These are phyloP conservation scores for Threskiornis aethiopicus DNA, from an alignment of 2,797 vertebrate species.

Conservation along the genomic window DNA sequence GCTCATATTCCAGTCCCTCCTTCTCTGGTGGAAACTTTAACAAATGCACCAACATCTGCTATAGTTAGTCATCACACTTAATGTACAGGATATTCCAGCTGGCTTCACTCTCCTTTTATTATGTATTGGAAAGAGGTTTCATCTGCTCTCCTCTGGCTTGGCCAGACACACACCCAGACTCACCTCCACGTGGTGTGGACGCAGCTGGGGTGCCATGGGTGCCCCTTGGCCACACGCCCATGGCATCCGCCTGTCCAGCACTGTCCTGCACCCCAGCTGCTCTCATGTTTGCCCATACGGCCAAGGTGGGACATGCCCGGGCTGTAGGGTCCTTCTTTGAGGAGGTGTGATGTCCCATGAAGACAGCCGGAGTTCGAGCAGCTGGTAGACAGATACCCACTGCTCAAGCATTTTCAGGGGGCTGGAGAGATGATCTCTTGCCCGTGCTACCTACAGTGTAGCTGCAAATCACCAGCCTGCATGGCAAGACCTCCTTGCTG, in stretches of 20 bases:
- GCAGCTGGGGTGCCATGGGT: not conserved
- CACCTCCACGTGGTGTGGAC: constrained; percentile 29
- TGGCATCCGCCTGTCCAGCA: not conserved
- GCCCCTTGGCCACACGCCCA: not conserved
- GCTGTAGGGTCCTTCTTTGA: not conserved
- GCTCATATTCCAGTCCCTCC: constrained; percentile 56
- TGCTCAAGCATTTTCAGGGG: not conserved
- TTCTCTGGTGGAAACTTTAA: constrained; percentile 69
- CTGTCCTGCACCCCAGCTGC: not conserved
- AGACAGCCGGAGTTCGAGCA: not conserved
- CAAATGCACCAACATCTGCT: constrained; percentile 65
- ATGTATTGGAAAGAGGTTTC: constrained; percentile 71
- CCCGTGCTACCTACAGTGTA: not conserved
- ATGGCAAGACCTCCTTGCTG: not conserved
- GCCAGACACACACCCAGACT: constrained; percentile 57
- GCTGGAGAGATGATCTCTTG: not conserved
- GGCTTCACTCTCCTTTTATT: constrained; percentile 64
- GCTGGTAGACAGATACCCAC: not conserved
- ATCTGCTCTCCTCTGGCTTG: constrained; percentile 51
- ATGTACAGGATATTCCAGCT: constrained; percentile 70
- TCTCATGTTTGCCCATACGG: not conserved
- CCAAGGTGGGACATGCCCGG: not conserved
- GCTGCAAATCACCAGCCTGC: not conserved
- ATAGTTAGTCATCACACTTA: constrained; percentile 67
- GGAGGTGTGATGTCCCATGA: not conserved